Percentiles rank a stretch among this genome's conserved stretches.
phyloP scores from a whole-genome alignment of 1,140 invertebrate species.

The Ptiloglossa arizonensis region DNA sequence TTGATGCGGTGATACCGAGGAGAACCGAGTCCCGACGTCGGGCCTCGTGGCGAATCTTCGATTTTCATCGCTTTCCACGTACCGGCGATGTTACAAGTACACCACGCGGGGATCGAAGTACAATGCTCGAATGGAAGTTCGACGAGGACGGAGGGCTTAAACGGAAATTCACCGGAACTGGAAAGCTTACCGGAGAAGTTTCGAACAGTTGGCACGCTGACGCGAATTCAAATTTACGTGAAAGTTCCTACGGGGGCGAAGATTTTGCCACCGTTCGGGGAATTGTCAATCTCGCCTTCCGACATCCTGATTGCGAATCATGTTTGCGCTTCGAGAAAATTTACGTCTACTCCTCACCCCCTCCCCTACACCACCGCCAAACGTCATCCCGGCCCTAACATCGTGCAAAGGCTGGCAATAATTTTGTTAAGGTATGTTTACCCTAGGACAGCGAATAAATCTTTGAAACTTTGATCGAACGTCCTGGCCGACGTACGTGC shows the following conservation, averaged over 20 bases:
- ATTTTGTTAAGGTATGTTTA: constrained; percentile 36
- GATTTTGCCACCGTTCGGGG: background rate
- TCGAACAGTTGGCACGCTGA: background rate
- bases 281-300: constrained; percentile 6
- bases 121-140: background rate
- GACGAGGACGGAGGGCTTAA: background rate
- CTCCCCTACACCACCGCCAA: too few relatives aligned
- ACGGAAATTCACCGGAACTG: background rate
- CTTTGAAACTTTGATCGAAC: background rate
- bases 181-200: background rate
- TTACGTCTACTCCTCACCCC: background rate
- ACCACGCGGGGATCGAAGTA: background rate
- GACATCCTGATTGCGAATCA: background rate
- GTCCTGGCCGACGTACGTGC: background rate
- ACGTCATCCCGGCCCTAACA: too few relatives aligned
- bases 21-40: too few relatives aligned
- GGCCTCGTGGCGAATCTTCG: too few relatives aligned
- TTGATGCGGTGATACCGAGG: background rate
- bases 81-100: background rate
- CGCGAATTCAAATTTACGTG: constrained; percentile 12
- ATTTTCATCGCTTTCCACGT: too few relatives aligned
- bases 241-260: background rate
- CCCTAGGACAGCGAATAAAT: constrained; percentile 18
- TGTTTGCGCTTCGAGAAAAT: constrained; percentile 10
- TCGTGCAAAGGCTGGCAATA: too few relatives aligned